Base-by-base conservation (phyloP, 2,888 invertebrate species). In the Rhagium mordax region DNA sequence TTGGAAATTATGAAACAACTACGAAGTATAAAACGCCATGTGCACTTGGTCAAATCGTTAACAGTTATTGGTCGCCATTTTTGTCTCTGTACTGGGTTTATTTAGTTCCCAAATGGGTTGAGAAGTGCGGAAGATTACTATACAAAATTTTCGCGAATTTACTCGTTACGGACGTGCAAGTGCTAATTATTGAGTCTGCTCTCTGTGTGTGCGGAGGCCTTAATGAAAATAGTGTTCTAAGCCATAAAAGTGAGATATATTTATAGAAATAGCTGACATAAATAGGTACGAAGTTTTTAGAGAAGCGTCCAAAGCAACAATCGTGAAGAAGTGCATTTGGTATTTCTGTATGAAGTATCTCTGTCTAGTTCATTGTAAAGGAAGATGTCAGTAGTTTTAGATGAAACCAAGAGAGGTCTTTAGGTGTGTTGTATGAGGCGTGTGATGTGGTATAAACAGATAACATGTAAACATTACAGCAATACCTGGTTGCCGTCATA, bases 401-500 rank as follows among this genome's bases (percentile, higher is more conserved):
- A 53, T 69, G 49, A 49, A 59, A 20, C 49, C 27, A 59, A 33
- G 57, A 49, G 60, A 69, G 60, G 60, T 27, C 33, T 51, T 15
- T 61, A 10, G 18, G 49, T 49, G 64, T 16, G 67, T 68, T 72
- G 75, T 74, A 74, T 78, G 70, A 75, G 72, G 77, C 72, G 79
- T 81, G 81, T 79, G 68, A 72, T 79, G 81, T 80, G 71, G 68
- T 74, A 67, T 61, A 48, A 72, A 67, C 70, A 77, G 74, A 71
- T 81, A 82, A 81, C 81, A 83, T 80, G 82, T 82, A 82, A 75
- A 84, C 80, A 84, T 83, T 82, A 81, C 80, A 83, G 82, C 83
- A 80, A 89, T 95, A 96, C 96, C 95, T 96, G 96, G 91, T 94
- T 94, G 91, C 98, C 98, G 90, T 97, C 96, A 92, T 99, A 98